Evolutionary conservation across 2,797 vertebrate genomes (phyloP), one percentile per base, ranked within the genome.

Genomic region (Pyrrhura leucotis): DNA sequence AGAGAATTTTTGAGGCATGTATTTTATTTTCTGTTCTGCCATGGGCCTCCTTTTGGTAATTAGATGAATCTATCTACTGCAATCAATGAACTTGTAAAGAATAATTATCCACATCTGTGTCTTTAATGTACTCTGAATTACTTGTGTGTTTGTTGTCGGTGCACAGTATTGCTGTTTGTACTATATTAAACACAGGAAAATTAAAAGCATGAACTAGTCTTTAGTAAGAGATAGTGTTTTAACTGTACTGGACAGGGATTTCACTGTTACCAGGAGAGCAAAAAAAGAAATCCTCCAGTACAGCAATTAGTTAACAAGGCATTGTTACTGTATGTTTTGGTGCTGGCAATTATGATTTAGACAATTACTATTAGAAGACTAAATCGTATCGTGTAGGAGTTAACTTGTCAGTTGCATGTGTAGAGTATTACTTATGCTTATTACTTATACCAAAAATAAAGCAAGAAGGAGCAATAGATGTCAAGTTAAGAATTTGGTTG

Each of bases 61-160:
- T 78, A 89, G 33, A 47, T 84, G 69, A 78, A 72, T 81, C 35
- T 87, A 14, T 76, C 44, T 81, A 14, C 42, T 84, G 42, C 14
- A 72, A 81, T 93, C 88, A 85, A 47, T 93, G 40, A 75, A 42
- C n/a, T 71, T 83, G 53, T 78, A 61, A 84, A 75, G 69, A 90
- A 50, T 88, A 93, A 90, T 92, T 95, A 90, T 90, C 51, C 50
- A 79, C 39, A 31, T 75, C 50, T 39, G 6, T 83, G 45, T 39
- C 95, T 72, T 69, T 81, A 88, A 51, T 71, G 73, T 28, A 65
- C 31, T 90, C 80, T 28, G 33, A 77, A 69, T 58, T 77, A 31
- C 54, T 63, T 67, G 6, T 35, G 35, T 81, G 29, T 90, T 72
- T 74, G n/a, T 67, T 90, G 48, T 40, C 67, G 35, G 29, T 88